A percentile compares a stretch with the other conserved stretches of the same genome.
These are phyloP conservation scores for Drosophila bocqueti DNA, from an alignment of 1,140 invertebrate species.

Conservation along the genomic window DNA sequence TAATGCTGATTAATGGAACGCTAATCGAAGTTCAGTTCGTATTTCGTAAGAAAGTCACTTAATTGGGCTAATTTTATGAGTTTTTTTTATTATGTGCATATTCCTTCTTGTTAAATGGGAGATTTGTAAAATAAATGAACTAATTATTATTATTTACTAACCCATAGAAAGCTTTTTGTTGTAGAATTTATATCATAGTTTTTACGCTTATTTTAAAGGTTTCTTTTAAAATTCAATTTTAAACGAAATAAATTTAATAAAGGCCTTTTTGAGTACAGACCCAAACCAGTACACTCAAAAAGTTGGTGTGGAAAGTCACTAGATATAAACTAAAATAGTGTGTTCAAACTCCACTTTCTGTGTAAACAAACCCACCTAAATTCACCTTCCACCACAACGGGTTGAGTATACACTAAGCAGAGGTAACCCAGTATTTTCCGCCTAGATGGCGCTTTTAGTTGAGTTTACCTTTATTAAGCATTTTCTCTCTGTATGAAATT, in stretches of 20 bases:
- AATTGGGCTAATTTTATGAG: background rate
- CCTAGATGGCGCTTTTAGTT: background rate
- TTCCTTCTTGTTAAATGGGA: no score
- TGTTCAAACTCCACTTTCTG: background rate
- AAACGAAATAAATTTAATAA: background rate
- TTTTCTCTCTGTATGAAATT: no score
- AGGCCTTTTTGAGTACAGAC: background rate
- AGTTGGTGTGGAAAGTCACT: background rate
- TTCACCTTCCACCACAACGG: background rate
- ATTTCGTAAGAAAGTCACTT: background rate
- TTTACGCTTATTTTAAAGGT: no score
- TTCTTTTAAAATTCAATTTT: background rate
- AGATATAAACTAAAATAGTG: background rate
- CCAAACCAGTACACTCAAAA: background rate
- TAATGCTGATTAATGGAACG: constrained; percentile 23
- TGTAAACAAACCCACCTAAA: background rate
- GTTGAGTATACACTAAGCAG: background rate
- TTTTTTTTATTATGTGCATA: no score
- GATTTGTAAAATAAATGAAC: no score
- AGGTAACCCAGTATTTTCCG: background rate
- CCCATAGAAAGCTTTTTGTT: no score
- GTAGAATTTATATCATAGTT: no score
- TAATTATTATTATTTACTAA: no score
- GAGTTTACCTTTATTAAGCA: background rate
- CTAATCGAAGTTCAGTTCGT: constrained; percentile 4